Conservation (phyloP, 2,797 vertebrate species). For the Cottoperca gobio region DNA sequence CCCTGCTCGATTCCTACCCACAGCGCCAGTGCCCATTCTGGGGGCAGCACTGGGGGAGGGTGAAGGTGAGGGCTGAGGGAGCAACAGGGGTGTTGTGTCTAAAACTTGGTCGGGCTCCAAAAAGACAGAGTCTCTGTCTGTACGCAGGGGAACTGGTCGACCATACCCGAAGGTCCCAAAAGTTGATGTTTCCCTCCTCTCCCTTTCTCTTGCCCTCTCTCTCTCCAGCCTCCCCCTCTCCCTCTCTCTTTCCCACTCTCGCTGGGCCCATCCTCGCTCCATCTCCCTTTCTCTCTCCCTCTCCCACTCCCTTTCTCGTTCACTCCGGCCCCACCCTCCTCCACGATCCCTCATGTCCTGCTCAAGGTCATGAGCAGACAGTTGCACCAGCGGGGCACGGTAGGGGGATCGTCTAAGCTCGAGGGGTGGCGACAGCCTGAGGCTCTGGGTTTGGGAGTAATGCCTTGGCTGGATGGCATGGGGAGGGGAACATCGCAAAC, state of each 20-base stretch:
- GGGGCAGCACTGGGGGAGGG: constrained; percentile 74
- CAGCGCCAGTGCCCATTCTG: constrained; percentile 77
- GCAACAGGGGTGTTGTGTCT: constrained; percentile 82
- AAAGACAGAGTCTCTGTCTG: constrained; percentile 79
- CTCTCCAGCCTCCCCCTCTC: constrained; percentile 78
- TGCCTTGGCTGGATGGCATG: constrained; percentile 76
- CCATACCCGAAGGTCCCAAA: constrained; percentile 79
- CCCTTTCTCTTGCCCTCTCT: constrained; percentile 77
- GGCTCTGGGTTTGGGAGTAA: constrained; percentile 83
- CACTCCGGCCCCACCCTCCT: constrained; percentile 72
- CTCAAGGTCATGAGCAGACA: constrained; percentile 80
- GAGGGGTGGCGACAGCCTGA: constrained; percentile 77
- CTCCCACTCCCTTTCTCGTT: constrained; percentile 76
- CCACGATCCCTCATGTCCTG: constrained; percentile 74
- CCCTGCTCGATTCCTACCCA: constrained; percentile 75
- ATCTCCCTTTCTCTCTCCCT: constrained; percentile 77
- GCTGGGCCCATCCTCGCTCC: constrained; percentile 79
- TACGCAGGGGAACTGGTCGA: constrained; percentile 68
- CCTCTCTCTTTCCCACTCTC: constrained; percentile 80
- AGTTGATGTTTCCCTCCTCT: constrained; percentile 74
- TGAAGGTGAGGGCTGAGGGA: constrained; percentile 76
- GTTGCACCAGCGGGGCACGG: constrained; percentile 74
- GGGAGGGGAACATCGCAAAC: constrained; percentile 83
- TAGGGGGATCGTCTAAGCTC: constrained; percentile 75
- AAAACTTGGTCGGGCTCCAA: constrained; percentile 73